These are phyloP conservation scores for Polietes domitor DNA, from an alignment of 2,888 invertebrate species.

Conservation along the genomic window DNA sequence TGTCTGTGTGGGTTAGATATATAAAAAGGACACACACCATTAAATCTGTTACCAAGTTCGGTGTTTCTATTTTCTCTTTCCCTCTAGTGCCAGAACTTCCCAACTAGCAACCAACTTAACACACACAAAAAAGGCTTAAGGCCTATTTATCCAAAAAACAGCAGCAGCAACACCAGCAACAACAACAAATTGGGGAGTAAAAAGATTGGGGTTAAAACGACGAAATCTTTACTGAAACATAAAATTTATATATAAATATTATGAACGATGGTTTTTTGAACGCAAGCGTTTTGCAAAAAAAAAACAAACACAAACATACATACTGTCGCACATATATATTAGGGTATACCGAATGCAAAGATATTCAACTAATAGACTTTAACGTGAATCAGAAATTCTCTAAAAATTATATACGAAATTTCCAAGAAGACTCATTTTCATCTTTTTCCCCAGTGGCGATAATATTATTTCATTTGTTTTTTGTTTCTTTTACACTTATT, in stretches of 20 bases:
- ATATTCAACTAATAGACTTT: no score
- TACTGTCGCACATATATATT: background rate
- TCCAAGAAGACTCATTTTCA: no score
- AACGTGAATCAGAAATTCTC: no score
- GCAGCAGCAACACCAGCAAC: background rate
- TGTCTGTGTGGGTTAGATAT: background rate
- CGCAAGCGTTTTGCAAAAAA: background rate
- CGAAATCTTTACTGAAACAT: background rate
- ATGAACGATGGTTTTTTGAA: background rate
- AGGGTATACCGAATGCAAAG: no score
- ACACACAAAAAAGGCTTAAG: conserved; percentile 50
- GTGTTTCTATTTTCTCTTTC: background rate
- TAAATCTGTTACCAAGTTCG: conserved; percentile 42
- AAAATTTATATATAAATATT: background rate
- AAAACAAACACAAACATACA: background rate
- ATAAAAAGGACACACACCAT: conserved; percentile 53
- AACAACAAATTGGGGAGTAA: background rate
- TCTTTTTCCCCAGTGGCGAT: no score
- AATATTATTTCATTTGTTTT: no score
- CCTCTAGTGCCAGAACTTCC: background rate
- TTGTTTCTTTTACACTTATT: no score
- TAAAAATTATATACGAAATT: no score
- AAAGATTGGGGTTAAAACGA: background rate
- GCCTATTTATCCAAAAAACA: conserved; percentile 29
- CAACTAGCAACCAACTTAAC: background rate